These are phyloP conservation scores for Saxicola maurus DNA, from an alignment of 2,797 vertebrate species.

Conservation along the genomic window DNA sequence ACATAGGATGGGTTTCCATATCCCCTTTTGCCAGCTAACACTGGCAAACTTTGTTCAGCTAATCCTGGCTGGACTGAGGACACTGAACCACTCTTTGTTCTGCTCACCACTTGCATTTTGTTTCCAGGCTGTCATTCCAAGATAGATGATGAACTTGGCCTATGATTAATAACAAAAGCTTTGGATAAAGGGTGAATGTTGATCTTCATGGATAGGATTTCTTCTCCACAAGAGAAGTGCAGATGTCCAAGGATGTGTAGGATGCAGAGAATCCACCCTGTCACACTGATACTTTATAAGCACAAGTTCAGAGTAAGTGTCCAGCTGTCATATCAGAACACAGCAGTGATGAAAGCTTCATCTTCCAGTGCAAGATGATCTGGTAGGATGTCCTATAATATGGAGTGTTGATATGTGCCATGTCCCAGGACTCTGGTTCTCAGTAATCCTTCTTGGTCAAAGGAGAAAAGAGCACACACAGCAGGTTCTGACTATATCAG, in stretches of 20 bases:
- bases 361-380: not conserved
- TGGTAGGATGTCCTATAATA: not conserved
- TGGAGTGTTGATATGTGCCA: not conserved
- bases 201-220: not conserved
- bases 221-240: not conserved
- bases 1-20: not conserved
- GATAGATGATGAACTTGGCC: not conserved
- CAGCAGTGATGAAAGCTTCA: not conserved
- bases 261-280: not conserved
- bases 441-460: not conserved
- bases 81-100: not conserved
- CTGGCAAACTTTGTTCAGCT: too few species aligned
- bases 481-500: not conserved
- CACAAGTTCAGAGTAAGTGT: accelerated
- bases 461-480: not conserved
- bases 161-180: not conserved
- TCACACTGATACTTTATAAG: not conserved
- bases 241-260: not conserved
- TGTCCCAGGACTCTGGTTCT: not conserved
- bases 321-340: not conserved
- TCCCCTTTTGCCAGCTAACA: not conserved
- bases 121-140: not conserved
- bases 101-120: not conserved
- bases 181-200: not conserved
- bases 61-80: not conserved